Evolutionary conservation across 1,140 invertebrate species (phyloP).

Genomic region (Drosophila gunungcola): DNA sequence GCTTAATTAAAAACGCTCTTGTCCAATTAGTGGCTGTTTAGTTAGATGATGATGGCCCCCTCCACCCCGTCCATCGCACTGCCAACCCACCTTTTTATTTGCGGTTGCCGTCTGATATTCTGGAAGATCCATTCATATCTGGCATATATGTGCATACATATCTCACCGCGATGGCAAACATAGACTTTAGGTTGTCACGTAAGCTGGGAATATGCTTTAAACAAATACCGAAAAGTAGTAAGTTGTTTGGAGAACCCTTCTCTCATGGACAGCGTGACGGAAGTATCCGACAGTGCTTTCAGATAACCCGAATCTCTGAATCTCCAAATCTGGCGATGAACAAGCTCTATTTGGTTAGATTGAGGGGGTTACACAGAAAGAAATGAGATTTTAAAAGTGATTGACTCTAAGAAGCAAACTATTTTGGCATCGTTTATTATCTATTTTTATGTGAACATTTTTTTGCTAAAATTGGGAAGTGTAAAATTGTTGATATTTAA

Average conservation of each 20-base stretch:
- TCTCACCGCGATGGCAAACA: background rate
- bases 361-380: too few relatives aligned
- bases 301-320: background rate
- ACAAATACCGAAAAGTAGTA: slow-evolving; percentile 6
- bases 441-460: too few relatives aligned
- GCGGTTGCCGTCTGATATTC: background rate
- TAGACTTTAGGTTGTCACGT: slow-evolving; percentile 16
- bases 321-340: background rate
- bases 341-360: slow-evolving; percentile 8
- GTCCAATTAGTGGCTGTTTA: slow-evolving; percentile 52
- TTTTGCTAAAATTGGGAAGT: too few relatives aligned
- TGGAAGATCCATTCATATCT: slow-evolving; percentile 20
- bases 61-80: background rate
- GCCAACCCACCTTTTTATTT: background rate
- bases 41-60: slow-evolving; percentile 18
- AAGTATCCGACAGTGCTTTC: slow-evolving; percentile 20
- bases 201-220: slow-evolving; percentile 22
- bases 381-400: too few relatives aligned
- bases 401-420: too few relatives aligned
- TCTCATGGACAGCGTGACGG: slow-evolving; percentile 8
- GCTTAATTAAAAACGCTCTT: slow-evolving; percentile 55
- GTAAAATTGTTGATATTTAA: too few relatives aligned
- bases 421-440: too few relatives aligned
- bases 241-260: slow-evolving; percentile 23
- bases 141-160: background rate